Percentiles rank a stretch among this genome's conserved stretches.
Conservation (phyloP, 2,888 invertebrate genomes). For the Caenorhabditis sulstoni region DNA sequence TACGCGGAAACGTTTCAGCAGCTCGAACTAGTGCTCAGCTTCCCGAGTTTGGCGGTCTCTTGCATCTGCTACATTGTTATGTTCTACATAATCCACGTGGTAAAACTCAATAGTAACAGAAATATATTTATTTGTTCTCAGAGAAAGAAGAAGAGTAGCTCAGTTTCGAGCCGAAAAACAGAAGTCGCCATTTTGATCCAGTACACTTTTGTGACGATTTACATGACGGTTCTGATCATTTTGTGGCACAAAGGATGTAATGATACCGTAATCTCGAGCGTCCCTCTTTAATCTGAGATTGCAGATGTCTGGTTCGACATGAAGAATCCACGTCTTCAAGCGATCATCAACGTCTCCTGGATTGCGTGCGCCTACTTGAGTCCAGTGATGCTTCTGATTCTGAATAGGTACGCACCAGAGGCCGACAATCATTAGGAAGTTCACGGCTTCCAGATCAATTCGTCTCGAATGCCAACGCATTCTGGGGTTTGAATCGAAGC, state of each 20-base stretch:
- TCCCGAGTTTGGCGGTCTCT: conserved; percentile 25
- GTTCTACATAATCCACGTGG: conserved; percentile 18
- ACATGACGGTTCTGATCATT: conserved; percentile 41
- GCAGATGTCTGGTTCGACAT: conserved; percentile 17
- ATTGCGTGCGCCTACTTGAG: conserved; percentile 37
- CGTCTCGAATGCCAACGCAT: neutral
- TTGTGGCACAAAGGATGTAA: conserved; percentile 36
- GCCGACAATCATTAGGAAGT: neutral
- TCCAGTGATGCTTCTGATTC: conserved; percentile 28
- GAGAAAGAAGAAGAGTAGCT: conserved; percentile 5
- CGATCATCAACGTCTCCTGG: conserved; percentile 18
- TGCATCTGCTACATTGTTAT: conserved; percentile 30
- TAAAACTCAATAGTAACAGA: no score
- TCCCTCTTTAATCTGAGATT: conserved; percentile 15
- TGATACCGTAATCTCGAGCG: neutral
- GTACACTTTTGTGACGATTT: conserved; percentile 50
- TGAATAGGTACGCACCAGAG: conserved; percentile 10
- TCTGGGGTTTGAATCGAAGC: neutral
- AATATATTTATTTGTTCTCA: no score
- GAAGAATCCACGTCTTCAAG: conserved; percentile 14
- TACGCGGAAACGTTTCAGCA: neutral
- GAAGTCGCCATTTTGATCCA: conserved; percentile 52
- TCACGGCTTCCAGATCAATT: neutral
- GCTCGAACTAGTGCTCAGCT: conserved; percentile 26
- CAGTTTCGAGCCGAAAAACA: conserved; percentile 12